Conservation (phyloP, 92 coral and sea anemone species). For the Nematostella vectensis region DNA sequence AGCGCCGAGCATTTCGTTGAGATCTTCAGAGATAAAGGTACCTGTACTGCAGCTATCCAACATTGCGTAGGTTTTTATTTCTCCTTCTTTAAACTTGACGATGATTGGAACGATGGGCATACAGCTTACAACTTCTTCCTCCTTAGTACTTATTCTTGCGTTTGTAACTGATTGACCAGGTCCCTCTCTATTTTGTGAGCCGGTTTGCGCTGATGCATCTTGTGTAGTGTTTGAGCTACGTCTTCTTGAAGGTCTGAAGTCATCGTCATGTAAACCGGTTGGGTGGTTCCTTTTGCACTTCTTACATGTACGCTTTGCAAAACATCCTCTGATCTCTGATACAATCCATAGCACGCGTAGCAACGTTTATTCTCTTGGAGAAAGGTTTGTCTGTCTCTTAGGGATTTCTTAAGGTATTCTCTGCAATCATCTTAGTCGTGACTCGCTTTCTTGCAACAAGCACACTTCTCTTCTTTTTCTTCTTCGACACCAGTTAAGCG, state of each 20-base stretch:
- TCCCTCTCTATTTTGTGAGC: not conserved
- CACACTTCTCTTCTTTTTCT: constrained; percentile 8
- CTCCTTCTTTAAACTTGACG: constrained; percentile 7
- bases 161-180: constrained; percentile 12
- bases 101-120: constrained; percentile 40
- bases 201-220: not conserved
- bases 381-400: constrained; percentile 11
- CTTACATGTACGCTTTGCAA: constrained; percentile 21
- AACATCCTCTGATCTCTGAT: constrained; percentile 26
- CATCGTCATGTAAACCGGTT: constrained; percentile 38
- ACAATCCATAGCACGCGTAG: constrained; percentile 21
- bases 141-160: constrained; percentile 1
- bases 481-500: not conserved
- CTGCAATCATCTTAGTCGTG: constrained; percentile 26
- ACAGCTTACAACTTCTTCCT: constrained; percentile 6
- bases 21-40: constrained; percentile 29
- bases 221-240: not conserved
- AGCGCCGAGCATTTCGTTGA: constrained; percentile 2
- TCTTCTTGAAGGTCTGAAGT: constrained; percentile 1
- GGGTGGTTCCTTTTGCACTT: constrained; percentile 13
- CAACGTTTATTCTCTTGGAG: constrained; percentile 22
- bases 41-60: constrained; percentile 40
- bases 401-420: constrained; percentile 7
- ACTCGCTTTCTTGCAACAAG: not conserved
- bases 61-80: constrained; percentile 31